These are phyloP conservation scores for Plutella xylostella DNA, from an alignment of 2,888 invertebrate species.

Conservation along the genomic window DNA sequence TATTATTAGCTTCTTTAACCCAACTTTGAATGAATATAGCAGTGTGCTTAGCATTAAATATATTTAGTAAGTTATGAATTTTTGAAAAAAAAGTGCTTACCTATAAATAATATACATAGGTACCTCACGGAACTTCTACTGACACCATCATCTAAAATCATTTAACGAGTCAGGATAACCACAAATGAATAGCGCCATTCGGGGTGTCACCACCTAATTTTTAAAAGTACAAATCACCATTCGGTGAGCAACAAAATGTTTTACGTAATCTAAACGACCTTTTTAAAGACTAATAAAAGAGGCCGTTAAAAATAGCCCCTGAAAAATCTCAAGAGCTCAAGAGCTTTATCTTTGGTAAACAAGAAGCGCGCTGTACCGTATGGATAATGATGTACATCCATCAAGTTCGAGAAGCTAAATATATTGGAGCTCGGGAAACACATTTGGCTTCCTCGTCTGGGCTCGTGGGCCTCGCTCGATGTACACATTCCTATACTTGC, in stretches of 20 bases:
- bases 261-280: constrained; percentile 63
- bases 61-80: no score
- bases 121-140: no score
- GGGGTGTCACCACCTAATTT: constrained; percentile 38
- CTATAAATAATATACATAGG: no score
- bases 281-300: constrained; percentile 67
- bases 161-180: neutral
- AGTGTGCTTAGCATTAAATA: no score
- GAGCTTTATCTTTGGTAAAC: constrained; percentile 48
- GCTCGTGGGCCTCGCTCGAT: no score
- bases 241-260: constrained; percentile 43
- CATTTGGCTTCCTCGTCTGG: neutral
- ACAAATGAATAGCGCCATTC: neutral
- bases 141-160: no score
- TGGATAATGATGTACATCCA: constrained; percentile 50
- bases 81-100: no score
- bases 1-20: no score
- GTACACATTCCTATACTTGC: no score
- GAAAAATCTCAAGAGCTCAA: constrained; percentile 52
- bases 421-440: constrained; percentile 24
- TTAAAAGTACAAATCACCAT: constrained; percentile 27
- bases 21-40: no score
- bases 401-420: constrained; percentile 43
- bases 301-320: constrained; percentile 65
- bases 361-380: constrained; percentile 38